Conservation (phyloP, 2,113 vertebrate species). For the Spermophilus dauricus region DNA sequence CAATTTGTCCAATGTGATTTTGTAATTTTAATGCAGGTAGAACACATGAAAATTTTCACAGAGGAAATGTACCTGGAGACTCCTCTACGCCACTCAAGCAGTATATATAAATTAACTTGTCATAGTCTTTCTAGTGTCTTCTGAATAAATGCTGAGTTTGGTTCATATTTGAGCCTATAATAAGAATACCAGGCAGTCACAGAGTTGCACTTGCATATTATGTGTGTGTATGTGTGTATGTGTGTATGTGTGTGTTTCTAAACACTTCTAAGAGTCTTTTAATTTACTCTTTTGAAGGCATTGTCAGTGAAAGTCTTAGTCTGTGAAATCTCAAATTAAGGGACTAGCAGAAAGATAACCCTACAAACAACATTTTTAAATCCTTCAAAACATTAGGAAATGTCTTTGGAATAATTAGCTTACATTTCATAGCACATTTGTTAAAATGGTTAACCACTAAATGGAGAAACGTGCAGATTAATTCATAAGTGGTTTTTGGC, state of each 20-base stretch:
- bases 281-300: constrained; percentile 26
- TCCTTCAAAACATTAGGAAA: background rate
- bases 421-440: constrained; percentile 37
- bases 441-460: constrained; percentile 1
- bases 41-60: background rate
- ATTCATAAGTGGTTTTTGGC: constrained; percentile 12
- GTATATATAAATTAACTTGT: background rate
- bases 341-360: background rate
- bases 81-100: background rate
- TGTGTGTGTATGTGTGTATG: no score
- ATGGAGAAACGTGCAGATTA: background rate
- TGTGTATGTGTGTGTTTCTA: background rate
- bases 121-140: background rate
- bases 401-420: constrained; percentile 44
- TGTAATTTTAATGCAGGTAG: constrained; percentile 42
- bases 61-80: background rate
- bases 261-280: background rate
- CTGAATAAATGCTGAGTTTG: background rate
- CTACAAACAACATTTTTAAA: constrained; percentile 32
- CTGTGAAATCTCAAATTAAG: constrained; percentile 32
- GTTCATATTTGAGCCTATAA: background rate
- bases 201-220: background rate
- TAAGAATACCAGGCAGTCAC: background rate
- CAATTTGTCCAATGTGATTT: background rate
- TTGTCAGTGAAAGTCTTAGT: background rate